Evolutionary conservation across 2,797 vertebrate genomes (phyloP).

Genomic region (Lithobates pipiens): DNA sequence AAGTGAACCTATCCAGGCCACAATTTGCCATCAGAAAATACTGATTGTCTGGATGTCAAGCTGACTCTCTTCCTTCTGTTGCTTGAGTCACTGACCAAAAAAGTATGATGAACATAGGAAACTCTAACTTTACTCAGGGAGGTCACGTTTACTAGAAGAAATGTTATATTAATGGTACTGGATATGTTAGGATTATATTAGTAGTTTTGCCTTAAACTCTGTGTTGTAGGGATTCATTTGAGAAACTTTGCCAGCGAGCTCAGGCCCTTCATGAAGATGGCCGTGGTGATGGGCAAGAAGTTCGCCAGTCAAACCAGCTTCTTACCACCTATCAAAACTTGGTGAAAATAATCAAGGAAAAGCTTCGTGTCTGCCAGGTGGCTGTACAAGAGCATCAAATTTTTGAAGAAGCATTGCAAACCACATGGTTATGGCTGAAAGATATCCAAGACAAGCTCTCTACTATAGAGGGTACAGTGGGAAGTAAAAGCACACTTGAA

Average conservation of each 20-base stretch:
- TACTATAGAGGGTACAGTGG: slow-evolving; percentile 84
- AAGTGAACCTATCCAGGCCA: too few species aligned
- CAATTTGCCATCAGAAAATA: too few species aligned
- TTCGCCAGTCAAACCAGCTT: slow-evolving; percentile 85
- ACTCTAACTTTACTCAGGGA: too few species aligned
- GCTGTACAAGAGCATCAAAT: slow-evolving; percentile 92
- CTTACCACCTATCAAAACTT: slow-evolving; percentile 87
- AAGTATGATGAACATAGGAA: too few species aligned
- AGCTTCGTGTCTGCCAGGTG: slow-evolving; percentile 84
- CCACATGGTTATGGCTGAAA: slow-evolving; percentile 88
- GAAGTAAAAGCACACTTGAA: slow-evolving; percentile 88
- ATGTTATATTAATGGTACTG: not conserved
- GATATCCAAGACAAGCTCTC: slow-evolving; percentile 85
- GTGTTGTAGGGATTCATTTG: slow-evolving; percentile 88
- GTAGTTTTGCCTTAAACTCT: not conserved
- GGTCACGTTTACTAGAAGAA: too few species aligned
- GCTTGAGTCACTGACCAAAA: too few species aligned
- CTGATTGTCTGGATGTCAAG: too few species aligned
- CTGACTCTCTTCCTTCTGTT: too few species aligned
- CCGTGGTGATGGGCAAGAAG: slow-evolving; percentile 84
- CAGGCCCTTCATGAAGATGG: slow-evolving; percentile 88
- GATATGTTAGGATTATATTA: not conserved
- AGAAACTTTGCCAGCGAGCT: slow-evolving; percentile 88
- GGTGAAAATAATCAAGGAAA: slow-evolving; percentile 83
- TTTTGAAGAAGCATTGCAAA: slow-evolving; percentile 89